Evolutionary conservation across 2,888 invertebrate genomes (phyloP).

Genomic region (Drosophila nr. fundita): DNA sequence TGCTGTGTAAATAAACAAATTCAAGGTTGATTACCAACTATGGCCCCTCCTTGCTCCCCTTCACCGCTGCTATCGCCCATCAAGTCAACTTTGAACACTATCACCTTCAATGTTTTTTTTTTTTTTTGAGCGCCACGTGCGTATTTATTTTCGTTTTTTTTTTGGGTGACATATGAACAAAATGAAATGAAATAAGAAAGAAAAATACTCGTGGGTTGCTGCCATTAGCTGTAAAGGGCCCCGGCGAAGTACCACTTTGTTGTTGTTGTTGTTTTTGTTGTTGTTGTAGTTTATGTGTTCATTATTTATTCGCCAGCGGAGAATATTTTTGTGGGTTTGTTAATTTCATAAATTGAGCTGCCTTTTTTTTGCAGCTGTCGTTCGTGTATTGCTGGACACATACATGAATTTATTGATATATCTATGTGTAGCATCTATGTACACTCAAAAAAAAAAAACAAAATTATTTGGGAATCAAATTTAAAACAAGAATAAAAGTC

Average conservation of each 20-base stretch:
- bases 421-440: not conserved
- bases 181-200: slow-evolving; percentile 19
- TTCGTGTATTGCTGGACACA: slow-evolving; percentile 10
- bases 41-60: slow-evolving; percentile 14
- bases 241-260: slow-evolving; percentile 31
- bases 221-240: slow-evolving; percentile 65
- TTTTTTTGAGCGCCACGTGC: slow-evolving; percentile 35
- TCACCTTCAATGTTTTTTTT: slow-evolving; percentile 52
- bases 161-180: slow-evolving; percentile 64
- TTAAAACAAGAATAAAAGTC: not conserved
- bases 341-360: slow-evolving; percentile 76
- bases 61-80: slow-evolving; percentile 24
- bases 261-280: slow-evolving; percentile 23
- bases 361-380: slow-evolving; percentile 40
- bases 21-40: slow-evolving; percentile 78
- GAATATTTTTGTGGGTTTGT: slow-evolving; percentile 54
- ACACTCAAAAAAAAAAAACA: not conserved
- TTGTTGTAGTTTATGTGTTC: slow-evolving; percentile 55
- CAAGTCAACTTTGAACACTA: slow-evolving; percentile 43
- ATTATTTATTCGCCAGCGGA: slow-evolving; percentile 53
- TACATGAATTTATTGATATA: slow-evolving; percentile 2
- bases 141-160: slow-evolving; percentile 40
- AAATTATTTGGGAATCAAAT: not conserved
- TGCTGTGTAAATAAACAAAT: slow-evolving; percentile 62
- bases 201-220: slow-evolving; percentile 53